Percentiles rank a stretch among this genome's conserved stretches.
These are phyloP conservation scores for Agrotis clavis DNA, from an alignment of 2,888 invertebrate species.

Conservation along the genomic window DNA sequence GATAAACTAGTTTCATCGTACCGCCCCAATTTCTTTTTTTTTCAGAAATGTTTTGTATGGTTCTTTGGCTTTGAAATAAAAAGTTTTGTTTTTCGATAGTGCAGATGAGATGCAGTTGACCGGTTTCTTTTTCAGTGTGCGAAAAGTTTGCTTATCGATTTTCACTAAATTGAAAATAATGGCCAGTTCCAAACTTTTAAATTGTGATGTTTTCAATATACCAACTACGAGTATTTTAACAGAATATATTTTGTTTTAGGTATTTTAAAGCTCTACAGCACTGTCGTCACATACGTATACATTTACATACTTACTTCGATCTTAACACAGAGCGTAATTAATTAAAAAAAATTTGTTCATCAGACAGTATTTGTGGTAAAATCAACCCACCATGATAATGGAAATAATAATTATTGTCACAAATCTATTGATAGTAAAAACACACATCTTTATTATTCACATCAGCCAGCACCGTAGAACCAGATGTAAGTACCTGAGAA, in stretches of 20 bases:
- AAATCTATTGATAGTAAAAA: background rate
- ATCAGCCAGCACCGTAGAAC: too few relatives aligned
- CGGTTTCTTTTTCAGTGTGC: background rate
- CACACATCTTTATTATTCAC: background rate
- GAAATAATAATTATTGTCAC: background rate
- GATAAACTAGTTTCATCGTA: background rate
- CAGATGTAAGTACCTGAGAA: too few relatives aligned
- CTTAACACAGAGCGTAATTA: background rate
- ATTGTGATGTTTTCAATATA: background rate
- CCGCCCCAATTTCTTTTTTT: background rate
- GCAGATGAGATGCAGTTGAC: background rate
- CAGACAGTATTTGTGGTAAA: background rate
- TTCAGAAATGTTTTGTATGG: background rate
- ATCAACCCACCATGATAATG: constrained; percentile 1
- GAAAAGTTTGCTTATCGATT: background rate
- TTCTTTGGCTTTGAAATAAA: background rate
- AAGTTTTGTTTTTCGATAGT: background rate
- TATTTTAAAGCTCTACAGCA: background rate
- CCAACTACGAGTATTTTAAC: too few relatives aligned
- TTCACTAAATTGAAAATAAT: background rate
- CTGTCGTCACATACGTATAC: too few relatives aligned
- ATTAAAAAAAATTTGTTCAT: background rate
- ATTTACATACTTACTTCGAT: constrained; percentile 10
- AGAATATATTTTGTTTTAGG: background rate
- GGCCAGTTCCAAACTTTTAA: background rate